Evolutionary conservation across 35 echinoderm and acorn worm genomes (phyloP), one percentile per base, ranked within the genome.

Genomic region (Lytechinus variegatus): DNA sequence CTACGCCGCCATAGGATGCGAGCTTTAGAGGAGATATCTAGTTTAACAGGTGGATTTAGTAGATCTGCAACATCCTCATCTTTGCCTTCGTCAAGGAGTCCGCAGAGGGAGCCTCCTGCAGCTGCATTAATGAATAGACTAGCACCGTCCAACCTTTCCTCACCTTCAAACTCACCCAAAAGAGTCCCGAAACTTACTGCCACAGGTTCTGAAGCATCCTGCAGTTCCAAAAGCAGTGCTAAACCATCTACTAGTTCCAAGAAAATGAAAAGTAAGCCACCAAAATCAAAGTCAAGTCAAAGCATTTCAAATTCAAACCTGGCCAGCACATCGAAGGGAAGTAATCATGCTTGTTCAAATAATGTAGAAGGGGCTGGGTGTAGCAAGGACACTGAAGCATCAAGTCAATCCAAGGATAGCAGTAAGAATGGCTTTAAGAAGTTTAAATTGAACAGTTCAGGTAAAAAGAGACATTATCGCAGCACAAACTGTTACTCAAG

Each of bases 401-500:
- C 92, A 55, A 57, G 27, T 54, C 28, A 28, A 56, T 4, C 52
- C 92, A 93, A 93, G 24, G 92, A 93, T 55, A n/a, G 28, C 9
- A 93, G 92, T 54, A 93, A 54, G 53, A 93, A 93, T 93, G 92
- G 92, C 9, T 93, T 93, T 54, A 93, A 93, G 53, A 93, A 93
- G 92, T 93, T 93, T 54, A 93, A 93, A 55, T 53, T 93, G 28
- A 54, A 93, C 53, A 57, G 92, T 55, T 93, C 92, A 1, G 54
- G 92, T 54, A 93, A 93, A 93, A 93, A 93, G 92, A 54, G 92
- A 57, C 92, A 55, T 57, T 93, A 93, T 93, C 92, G 92, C 92
- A 93, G 92, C 92, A 93, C 92, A 54, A 93, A 93, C 92, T 93
- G 92, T 54, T 93, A 93, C 53, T 93, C 92, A 57, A 93, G 92